Base-by-base conservation (phyloP, 2,113 vertebrate species). In the Brienomyrus brachyistius region DNA sequence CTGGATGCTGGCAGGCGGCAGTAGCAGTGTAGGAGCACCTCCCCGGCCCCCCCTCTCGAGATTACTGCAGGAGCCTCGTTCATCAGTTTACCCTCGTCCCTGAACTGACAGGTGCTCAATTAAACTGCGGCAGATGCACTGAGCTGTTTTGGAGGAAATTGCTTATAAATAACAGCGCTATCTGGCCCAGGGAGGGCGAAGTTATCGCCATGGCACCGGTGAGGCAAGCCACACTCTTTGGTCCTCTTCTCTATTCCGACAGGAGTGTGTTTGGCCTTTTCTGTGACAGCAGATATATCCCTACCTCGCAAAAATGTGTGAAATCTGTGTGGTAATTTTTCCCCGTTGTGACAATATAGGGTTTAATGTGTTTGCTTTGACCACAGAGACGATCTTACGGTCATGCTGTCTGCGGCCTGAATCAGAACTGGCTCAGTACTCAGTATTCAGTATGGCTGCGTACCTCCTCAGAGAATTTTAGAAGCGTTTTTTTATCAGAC, bases 111-210 rank as follows among this genome's bases (percentile, higher is more conserved):
- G 85, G 51, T 54, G 51, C 85, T 87, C 85, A 87, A 87, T 87
- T 54, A 54, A 87, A 87, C 85, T 10, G 90, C 94, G 94, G 92
- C 77, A 9, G 92, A 90, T 35, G 1, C 54, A 80, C 51, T 51
- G 54, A 56, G 85, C 52, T 47, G 80, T 89, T 74, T 88, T 89
- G 91, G 89, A 31, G 85, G 90, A 91, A 70, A 80, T 88, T 66
- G 45, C 91, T 91, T 91, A 91, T 94, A 94, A 94, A 94, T 93
- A 92, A 90, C 92, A 88, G 48, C 88, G 90, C 66, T 90, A 90
- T 90, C 89, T 54, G 62, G 62, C 90, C 88, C 40, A 77, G 84
- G 89, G 59, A 86, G 91, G 92, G 88, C 80, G 90, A 91, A 91
- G 91, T 87, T 91, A 93, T 94, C 92, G 62, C 74, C 91, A 48